These are phyloP conservation scores for Dicroscelio sp. DNA, from an alignment of 2,888 invertebrate species.

Conservation along the genomic window DNA sequence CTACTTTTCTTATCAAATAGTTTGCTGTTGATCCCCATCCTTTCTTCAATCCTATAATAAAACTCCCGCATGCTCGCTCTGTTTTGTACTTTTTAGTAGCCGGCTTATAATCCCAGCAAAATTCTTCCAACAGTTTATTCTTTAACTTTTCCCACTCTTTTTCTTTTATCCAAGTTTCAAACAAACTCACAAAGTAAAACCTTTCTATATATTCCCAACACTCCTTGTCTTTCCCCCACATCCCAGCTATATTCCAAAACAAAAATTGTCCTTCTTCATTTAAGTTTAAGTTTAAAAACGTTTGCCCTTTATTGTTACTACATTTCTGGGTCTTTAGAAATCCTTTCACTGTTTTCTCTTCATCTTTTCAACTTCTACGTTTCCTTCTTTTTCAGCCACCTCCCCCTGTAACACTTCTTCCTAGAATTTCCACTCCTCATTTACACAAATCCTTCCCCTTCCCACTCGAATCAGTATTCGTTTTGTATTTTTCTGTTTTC, in stretches of 20 bases:
- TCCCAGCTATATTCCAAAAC: conserved; percentile 79
- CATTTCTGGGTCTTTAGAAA: conserved; percentile 1
- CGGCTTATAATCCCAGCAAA: conserved; percentile 44
- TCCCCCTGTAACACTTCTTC: conserved; percentile 14
- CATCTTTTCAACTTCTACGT: too few relatives aligned
- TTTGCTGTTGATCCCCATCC: neutral
- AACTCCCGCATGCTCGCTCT: conserved; percentile 71
- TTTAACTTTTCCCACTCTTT: conserved; percentile 66
- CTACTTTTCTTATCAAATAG: neutral
- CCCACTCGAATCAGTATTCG: conserved; percentile 41
- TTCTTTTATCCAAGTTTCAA: conserved; percentile 79
- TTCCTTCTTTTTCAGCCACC: neutral
- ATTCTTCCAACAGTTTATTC: conserved; percentile 47
- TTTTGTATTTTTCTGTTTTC: conserved; percentile 17
- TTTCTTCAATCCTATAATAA: conserved; percentile 71
- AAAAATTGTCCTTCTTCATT: neutral
- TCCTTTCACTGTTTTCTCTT: too few relatives aligned
- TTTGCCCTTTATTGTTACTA: neutral
- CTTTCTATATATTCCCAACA: conserved; percentile 68
- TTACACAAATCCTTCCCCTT: conserved; percentile 23
- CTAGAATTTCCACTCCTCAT: conserved; percentile 34
- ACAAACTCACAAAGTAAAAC: conserved; percentile 71
- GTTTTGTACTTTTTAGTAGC: conserved; percentile 60
- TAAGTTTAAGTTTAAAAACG: too few relatives aligned
- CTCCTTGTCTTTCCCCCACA: conserved; percentile 73